Conservation (phyloP, 2,113 vertebrate species). For the Anser cygnoides region DNA sequence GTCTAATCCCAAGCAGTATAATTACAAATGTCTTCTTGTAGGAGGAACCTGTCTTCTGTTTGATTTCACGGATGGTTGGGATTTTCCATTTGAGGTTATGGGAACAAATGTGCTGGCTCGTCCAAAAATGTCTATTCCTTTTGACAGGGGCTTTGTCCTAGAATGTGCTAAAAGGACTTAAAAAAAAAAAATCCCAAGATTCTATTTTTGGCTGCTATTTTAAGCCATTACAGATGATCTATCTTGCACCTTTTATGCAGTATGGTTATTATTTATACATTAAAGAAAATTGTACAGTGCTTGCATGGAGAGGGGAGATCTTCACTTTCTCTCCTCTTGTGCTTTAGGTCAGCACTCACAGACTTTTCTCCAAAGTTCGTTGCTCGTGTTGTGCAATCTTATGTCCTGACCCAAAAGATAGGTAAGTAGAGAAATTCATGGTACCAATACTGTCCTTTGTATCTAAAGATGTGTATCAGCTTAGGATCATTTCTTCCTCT, state of each 20-base stretch:
- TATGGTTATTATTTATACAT: constrained; percentile 46
- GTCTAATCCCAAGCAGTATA: constrained; percentile 30
- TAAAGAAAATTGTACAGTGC: constrained; percentile 13
- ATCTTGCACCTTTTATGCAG: constrained; percentile 39
- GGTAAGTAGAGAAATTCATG: neutral
- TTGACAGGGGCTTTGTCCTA: constrained; percentile 44
- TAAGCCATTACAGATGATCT: constrained; percentile 30
- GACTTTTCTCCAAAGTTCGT: neutral
- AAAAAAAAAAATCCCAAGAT: neutral
- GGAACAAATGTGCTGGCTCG: constrained; percentile 43
- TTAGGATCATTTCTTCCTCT: neutral
- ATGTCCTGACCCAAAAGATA: neutral
- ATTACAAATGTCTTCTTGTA: constrained; percentile 58
- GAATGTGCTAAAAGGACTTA: constrained; percentile 41
- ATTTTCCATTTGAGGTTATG: constrained; percentile 60
- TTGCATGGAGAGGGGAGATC: neutral
- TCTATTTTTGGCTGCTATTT: constrained; percentile 38
- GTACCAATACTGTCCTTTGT: neutral
- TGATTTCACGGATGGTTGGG: constrained; percentile 59
- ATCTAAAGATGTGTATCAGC: neutral
- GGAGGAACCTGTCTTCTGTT: constrained; percentile 50
- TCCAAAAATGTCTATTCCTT: constrained; percentile 39
- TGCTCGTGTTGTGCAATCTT: neutral
- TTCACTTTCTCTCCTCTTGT: neutral
- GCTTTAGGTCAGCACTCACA: neutral